A percentile compares a stretch with the other conserved stretches of the same genome.
Conservation (phyloP, 2,113 vertebrate genomes). For the Mirounga angustirostris region DNA sequence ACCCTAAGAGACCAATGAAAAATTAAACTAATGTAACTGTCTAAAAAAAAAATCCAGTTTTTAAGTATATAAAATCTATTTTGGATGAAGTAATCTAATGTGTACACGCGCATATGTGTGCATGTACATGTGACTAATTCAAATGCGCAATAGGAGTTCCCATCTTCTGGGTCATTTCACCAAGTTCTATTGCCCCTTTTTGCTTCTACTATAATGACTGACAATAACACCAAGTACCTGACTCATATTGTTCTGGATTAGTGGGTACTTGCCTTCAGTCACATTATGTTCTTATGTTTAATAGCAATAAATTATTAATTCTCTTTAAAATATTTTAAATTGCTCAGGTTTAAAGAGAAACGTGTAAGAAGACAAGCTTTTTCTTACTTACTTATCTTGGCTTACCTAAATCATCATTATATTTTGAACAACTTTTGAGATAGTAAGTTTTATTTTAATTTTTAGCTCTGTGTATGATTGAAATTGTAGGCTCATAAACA, state of each 20-base stretch:
- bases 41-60: not conserved
- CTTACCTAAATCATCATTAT: not conserved
- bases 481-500: not conserved
- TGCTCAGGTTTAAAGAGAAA: constrained; percentile 14
- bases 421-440: constrained; percentile 35
- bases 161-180: not conserved
- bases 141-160: not conserved
- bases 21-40: not conserved
- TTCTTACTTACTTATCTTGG: not conserved
- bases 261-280: not conserved
- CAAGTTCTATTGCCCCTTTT: not conserved
- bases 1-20: not conserved
- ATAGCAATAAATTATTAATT: not conserved
- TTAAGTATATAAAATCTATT: not conserved
- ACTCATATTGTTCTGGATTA: not conserved
- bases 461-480: not conserved
- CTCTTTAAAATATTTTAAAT: not conserved
- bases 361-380: not conserved
- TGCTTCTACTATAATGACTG: not conserved
- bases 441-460: constrained; percentile 49
- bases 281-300: constrained; percentile 21
- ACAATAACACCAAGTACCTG: not conserved
- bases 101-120: not conserved
- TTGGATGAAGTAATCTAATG: not conserved
- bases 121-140: not conserved